Evolutionary conservation across 2,797 vertebrate genomes (phyloP).

Genomic region (Propithecus deckenii): DNA sequence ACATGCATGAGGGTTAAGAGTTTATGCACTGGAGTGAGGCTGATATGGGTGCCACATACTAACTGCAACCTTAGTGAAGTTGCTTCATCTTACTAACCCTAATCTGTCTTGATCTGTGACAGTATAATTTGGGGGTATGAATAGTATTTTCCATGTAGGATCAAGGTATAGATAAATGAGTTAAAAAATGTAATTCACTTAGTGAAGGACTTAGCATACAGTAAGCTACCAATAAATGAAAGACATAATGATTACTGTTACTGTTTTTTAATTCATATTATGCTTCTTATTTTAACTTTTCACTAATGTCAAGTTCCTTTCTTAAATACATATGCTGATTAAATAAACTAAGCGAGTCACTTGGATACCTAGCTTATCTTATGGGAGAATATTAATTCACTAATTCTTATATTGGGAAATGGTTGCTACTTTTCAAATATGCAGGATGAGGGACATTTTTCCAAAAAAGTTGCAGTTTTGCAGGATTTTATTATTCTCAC

Average conservation of each 20-base stretch:
- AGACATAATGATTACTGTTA: background rate
- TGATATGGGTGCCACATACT: background rate
- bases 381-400: background rate
- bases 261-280: constrained; percentile 8
- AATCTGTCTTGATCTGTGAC: background rate
- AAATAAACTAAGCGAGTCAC: constrained; percentile 13
- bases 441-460: background rate
- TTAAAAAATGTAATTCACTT: background rate
- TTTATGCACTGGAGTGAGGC: background rate
- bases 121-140: background rate
- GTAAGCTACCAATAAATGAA: background rate
- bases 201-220: background rate
- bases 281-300: constrained; percentile 19
- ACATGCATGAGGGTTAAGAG: background rate
- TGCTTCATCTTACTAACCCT: background rate
- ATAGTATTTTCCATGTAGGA: background rate
- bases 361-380: background rate
- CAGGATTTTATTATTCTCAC: background rate
- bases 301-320: background rate
- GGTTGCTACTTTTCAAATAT: background rate
- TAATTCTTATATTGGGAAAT: background rate
- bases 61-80: background rate
- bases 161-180: background rate
- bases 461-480: background rate
- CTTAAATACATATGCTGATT: constrained; percentile 15